Conservation (phyloP, 2,113 vertebrate species). For the Ornithorhynchus anatinus region DNA sequence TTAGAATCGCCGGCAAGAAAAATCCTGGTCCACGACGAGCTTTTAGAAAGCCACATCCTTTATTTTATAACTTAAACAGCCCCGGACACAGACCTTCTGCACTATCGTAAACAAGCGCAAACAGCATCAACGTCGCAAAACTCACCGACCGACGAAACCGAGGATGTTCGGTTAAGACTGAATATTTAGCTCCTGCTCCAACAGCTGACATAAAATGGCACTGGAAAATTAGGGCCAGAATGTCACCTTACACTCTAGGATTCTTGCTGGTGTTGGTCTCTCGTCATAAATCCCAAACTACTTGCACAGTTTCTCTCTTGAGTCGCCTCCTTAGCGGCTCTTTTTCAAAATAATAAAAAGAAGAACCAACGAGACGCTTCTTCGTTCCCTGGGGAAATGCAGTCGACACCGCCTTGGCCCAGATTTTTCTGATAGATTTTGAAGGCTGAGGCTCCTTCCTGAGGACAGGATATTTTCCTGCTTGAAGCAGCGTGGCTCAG, state of each 20-base stretch:
- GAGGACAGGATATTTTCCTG: too few species aligned
- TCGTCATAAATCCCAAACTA: not conserved
- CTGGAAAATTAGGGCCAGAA: not conserved
- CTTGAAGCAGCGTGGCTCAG: too few species aligned
- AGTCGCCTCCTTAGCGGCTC: not conserved
- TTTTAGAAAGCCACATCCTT: conserved; percentile 42
- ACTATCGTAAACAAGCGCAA: not conserved
- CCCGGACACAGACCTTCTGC: not conserved
- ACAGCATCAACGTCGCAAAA: not conserved
- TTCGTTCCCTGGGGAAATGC: too few species aligned
- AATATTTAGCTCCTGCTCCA: not conserved
- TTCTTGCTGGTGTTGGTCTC: not conserved
- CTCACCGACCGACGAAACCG: not conserved
- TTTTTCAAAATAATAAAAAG: not conserved
- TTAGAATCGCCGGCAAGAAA: conserved; percentile 53
- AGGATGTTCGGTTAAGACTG: conserved; percentile 2
- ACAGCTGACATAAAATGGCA: not conserved
- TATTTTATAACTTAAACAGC: conserved; percentile 22
- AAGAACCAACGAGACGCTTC: too few species aligned
- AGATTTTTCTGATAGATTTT: not conserved
- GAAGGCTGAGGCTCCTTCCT: not conserved
- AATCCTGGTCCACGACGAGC: conserved; percentile 43
- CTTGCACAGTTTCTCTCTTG: not conserved
- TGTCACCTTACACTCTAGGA: not conserved
- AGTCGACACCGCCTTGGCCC: too few species aligned